phyloP scores from a whole-genome alignment of 2,888 invertebrate genomes.

The Hypercompe scribonia region DNA sequence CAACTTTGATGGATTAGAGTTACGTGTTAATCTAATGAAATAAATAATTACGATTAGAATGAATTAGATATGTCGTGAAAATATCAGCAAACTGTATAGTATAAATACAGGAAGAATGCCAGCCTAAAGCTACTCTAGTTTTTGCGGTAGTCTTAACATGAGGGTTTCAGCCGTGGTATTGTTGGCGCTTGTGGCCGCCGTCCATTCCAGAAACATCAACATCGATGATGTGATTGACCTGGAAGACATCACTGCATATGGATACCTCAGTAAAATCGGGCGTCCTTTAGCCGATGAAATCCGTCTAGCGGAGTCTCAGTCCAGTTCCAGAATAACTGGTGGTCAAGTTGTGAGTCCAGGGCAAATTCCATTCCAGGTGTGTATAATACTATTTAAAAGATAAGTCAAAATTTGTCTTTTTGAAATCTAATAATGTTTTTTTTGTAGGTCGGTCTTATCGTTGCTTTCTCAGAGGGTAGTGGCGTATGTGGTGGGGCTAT shows the following conservation, averaged over 20 bases:
- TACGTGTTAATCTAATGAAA: not conserved
- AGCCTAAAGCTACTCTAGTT: not conserved
- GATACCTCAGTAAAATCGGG: slow-evolving; percentile 45
- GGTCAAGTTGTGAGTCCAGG: slow-evolving; percentile 40
- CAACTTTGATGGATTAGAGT: not conserved
- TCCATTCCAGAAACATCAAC: slow-evolving; percentile 31
- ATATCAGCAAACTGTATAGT: not conserved
- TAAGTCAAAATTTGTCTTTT: not conserved
- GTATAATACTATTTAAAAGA: not conserved
- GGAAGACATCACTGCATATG: slow-evolving; percentile 44
- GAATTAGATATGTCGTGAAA: not conserved
- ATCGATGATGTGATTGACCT: slow-evolving; percentile 28
- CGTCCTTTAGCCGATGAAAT: slow-evolving; percentile 47
- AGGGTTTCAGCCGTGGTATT: slow-evolving; percentile 27
- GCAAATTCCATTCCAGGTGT: slow-evolving; percentile 51
- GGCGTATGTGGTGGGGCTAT: slow-evolving; percentile 15
- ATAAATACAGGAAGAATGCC: not conserved
- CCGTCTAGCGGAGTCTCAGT: slow-evolving; percentile 30
- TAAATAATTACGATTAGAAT: not conserved
- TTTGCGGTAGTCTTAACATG: slow-evolving; percentile 7
- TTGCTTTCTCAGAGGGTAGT: not conserved
- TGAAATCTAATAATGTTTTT: not conserved
- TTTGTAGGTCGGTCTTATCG: slow-evolving; percentile 1
- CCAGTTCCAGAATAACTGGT: slow-evolving; percentile 47
- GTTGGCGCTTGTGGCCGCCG: slow-evolving; percentile 38